phyloP scores from a whole-genome alignment of 64 coral and sea anemone genomes.

The Stylophora pistillata region DNA sequence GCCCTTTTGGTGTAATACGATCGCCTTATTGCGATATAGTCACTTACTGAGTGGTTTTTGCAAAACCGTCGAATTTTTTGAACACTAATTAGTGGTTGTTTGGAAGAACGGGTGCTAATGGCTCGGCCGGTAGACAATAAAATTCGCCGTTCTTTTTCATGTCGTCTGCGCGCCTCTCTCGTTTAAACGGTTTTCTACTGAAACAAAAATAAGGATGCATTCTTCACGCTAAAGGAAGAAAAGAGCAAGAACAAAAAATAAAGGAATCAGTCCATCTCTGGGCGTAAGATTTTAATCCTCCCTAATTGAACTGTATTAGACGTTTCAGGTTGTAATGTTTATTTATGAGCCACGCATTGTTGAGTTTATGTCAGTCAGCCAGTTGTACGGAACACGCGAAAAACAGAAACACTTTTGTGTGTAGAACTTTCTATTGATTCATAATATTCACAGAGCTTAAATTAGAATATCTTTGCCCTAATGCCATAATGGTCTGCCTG shows the following conservation, averaged over 20 bases:
- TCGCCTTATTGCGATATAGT: not conserved
- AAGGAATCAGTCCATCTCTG: not conserved
- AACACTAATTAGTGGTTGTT: slow-evolving; percentile 52
- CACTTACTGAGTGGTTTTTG: slow-evolving; percentile 27
- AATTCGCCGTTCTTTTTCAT: not conserved
- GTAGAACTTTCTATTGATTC: slow-evolving; percentile 70
- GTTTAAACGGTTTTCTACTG: not conserved
- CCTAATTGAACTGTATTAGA: slow-evolving; percentile 64
- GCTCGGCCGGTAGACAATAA: slow-evolving; percentile 17
- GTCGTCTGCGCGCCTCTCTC: not conserved
- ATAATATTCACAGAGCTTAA: slow-evolving; percentile 74
- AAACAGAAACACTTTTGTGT: slow-evolving; percentile 68
- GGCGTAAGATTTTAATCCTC: slow-evolving; percentile 51
- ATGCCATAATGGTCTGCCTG: slow-evolving; percentile 86
- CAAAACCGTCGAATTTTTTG: slow-evolving; percentile 41
- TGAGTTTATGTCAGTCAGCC: slow-evolving; percentile 54
- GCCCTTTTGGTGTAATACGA: slow-evolving; percentile 20
- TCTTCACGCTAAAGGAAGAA: not conserved
- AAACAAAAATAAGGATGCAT: not conserved
- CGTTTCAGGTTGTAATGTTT: slow-evolving; percentile 60
- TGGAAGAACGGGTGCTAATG: slow-evolving; percentile 52
- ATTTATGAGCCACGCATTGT: slow-evolving; percentile 51
- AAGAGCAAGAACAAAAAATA: not conserved
- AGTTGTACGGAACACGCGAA: slow-evolving; percentile 53
- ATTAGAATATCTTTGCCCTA: slow-evolving; percentile 93